Conservation (phyloP, 1,140 invertebrate species). For the Drosophila watanabei region DNA sequence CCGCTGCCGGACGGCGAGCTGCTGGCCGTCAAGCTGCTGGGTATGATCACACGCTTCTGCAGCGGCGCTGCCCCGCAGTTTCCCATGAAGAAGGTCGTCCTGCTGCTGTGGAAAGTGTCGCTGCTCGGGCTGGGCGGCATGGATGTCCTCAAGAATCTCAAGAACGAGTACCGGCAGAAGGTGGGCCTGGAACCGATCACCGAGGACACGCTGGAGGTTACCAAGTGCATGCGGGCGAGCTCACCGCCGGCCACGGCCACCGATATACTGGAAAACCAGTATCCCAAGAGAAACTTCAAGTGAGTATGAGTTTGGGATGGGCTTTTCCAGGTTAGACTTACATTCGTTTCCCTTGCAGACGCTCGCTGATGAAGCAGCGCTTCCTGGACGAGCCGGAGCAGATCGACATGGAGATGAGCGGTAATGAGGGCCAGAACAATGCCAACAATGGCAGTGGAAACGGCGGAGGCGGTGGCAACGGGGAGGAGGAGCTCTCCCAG, state of each 20-base stretch:
- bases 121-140: conserved; percentile 96
- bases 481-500: conserved; percentile 86
- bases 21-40: conserved; percentile 94
- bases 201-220: conserved; percentile 97
- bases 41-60: conserved; percentile 98
- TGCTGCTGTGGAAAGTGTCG: conserved; percentile 98
- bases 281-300: conserved; percentile 90
- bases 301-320: conserved; percentile 38
- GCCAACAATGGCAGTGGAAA: conserved; percentile 61
- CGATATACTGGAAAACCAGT: conserved; percentile 96
- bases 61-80: conserved; percentile 97
- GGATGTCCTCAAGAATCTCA: conserved; percentile 91
- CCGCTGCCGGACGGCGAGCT: conserved; percentile 93
- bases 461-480: conserved; percentile 69
- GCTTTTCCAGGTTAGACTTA: not conserved
- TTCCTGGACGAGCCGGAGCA: conserved; percentile 94
- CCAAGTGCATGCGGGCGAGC: conserved; percentile 96
- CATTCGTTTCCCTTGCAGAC: conserved; percentile 26
- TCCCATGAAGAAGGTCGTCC: conserved; percentile 98
- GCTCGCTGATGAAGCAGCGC: conserved; percentile 91
- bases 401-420: conserved; percentile 88
- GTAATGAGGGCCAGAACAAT: conserved; percentile 68
- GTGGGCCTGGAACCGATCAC: conserved; percentile 91
- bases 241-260: conserved; percentile 97
- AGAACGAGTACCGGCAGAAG: conserved; percentile 90